These are phyloP conservation scores for Saccopteryx bilineata DNA, from an alignment of 2,113 vertebrate species.

Conservation along the genomic window DNA sequence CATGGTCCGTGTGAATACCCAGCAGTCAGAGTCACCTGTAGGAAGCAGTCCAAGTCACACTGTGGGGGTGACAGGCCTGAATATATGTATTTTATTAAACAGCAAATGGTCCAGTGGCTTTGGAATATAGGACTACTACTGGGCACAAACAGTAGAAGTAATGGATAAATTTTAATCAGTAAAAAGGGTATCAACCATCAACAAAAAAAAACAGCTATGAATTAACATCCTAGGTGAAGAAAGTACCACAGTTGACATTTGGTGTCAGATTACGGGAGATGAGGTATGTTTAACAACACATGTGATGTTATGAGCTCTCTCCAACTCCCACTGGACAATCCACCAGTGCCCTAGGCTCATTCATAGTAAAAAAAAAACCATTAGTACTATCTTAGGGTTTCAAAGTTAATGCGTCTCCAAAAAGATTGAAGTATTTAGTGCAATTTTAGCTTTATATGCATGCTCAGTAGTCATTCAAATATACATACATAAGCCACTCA, in stretches of 20 bases:
- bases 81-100: conserved; percentile 67
- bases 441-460: conserved; percentile 39
- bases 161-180: conserved; percentile 51
- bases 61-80: conserved; percentile 78
- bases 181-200: conserved; percentile 64
- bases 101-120: conserved; percentile 83
- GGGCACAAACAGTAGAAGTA: conserved; percentile 61
- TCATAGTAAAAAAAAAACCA: background rate
- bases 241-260: conserved; percentile 74
- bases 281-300: conserved; percentile 17
- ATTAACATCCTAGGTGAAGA: conserved; percentile 65
- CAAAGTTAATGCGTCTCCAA: conserved; percentile 47
- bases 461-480: conserved; percentile 47
- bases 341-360: conserved; percentile 48
- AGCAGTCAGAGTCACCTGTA: conserved; percentile 77
- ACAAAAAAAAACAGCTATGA: conserved; percentile 65
- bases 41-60: conserved; percentile 76
- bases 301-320: background rate
- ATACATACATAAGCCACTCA: background rate
- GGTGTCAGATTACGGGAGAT: conserved; percentile 69
- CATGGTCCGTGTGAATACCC: conserved; percentile 84
- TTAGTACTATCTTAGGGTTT: conserved; percentile 30
- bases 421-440: conserved; percentile 31
- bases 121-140: conserved; percentile 74
- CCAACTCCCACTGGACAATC: conserved; percentile 29